Percentiles rank a stretch among this genome's conserved stretches.
These are phyloP conservation scores for Rhinoraja longicauda DNA, from an alignment of 2,797 vertebrate genomes.

Conservation along the genomic window DNA sequence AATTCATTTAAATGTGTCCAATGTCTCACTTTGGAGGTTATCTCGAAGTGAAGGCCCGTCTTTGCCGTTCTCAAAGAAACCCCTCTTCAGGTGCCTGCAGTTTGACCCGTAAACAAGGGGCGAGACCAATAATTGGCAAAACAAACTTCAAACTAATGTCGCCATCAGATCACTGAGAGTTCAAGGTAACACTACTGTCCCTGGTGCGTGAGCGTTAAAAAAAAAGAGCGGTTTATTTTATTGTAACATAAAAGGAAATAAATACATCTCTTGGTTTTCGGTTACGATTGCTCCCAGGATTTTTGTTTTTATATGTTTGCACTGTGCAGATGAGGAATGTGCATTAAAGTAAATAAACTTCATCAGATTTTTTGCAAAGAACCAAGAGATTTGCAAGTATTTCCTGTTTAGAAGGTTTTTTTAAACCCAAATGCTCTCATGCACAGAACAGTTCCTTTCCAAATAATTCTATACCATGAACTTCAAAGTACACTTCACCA, in stretches of 20 bases:
- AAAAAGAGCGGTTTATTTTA: conserved; percentile 33
- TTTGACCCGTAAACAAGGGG: neutral
- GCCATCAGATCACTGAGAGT: conserved; percentile 11
- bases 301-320: conserved; percentile 41
- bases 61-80: neutral
- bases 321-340: conserved; percentile 86
- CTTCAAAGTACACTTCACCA: conserved; percentile 17
- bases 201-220: neutral
- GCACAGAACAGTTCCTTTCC: conserved; percentile 31
- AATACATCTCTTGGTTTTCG: conserved; percentile 24
- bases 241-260: conserved; percentile 35
- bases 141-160: neutral
- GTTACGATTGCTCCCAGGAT: conserved; percentile 17
- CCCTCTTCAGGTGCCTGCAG: neutral
- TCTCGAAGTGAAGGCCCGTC: neutral
- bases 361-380: conserved; percentile 77
- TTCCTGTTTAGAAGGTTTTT: conserved; percentile 59
- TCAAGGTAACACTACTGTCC: conserved; percentile 10
- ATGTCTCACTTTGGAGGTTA: neutral
- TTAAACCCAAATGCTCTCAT: conserved; percentile 33
- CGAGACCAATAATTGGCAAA: neutral
- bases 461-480: conserved; percentile 27
- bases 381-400: conserved; percentile 64
- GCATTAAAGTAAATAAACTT: conserved; percentile 91
- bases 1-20: neutral